Conservation (phyloP, 2,113 vertebrate genomes). For the Jacana jacana region DNA sequence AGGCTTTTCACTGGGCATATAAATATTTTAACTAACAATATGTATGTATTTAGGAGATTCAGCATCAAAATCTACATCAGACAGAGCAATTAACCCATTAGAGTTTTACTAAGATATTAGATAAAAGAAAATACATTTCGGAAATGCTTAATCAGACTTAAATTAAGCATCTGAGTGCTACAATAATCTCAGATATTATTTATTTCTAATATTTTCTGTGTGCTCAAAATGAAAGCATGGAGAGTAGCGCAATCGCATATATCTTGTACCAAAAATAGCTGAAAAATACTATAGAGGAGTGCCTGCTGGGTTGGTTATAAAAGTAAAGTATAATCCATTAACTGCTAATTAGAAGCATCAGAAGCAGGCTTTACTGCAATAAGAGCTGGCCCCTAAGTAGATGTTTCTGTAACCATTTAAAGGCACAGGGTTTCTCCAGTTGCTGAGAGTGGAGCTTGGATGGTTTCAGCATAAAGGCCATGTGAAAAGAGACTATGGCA, state of each 20-base stretch:
- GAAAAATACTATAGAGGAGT: constrained; percentile 48
- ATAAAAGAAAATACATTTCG: constrained; percentile 35
- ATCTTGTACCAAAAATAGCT: constrained; percentile 43
- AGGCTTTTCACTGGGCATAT: constrained; percentile 21
- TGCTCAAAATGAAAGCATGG: constrained; percentile 13
- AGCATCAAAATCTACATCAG: constrained; percentile 50
- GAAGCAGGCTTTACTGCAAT: constrained; percentile 64
- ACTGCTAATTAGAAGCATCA: constrained; percentile 67
- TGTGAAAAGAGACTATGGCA: constrained; percentile 72
- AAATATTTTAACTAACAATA: constrained; percentile 68
- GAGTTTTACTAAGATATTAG: neutral
- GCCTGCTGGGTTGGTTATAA: constrained; percentile 58
- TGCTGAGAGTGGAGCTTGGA: constrained; percentile 64
- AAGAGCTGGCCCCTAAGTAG: constrained; percentile 52
- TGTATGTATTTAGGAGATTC: constrained; percentile 49
- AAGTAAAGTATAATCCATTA: constrained; percentile 64
- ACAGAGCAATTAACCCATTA: constrained; percentile 62
- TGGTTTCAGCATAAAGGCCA: constrained; percentile 69
- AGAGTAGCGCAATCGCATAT: neutral
- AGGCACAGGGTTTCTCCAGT: constrained; percentile 67
- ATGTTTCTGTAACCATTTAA: constrained; percentile 66
- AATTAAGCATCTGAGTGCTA: neutral
- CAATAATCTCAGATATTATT: constrained; percentile 20
- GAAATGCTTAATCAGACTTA: neutral
- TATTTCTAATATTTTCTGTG: constrained; percentile 15